Evolutionary conservation across 2,888 invertebrate species (phyloP).

Genomic region (Branchinecta sandiegonensis): DNA sequence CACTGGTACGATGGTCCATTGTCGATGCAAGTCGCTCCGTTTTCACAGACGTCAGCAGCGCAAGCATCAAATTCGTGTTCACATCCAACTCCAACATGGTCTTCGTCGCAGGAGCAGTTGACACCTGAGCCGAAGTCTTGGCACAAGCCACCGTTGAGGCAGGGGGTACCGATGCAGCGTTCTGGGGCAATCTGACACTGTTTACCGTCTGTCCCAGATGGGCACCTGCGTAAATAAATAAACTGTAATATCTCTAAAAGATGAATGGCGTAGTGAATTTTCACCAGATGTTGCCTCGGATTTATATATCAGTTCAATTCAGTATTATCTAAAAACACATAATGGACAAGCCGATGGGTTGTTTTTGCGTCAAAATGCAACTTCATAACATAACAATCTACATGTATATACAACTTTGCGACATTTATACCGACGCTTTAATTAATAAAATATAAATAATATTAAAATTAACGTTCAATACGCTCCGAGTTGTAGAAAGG

Average conservation of each 20-base stretch:
- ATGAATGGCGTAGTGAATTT: no score
- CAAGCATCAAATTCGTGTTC: slow-evolving; percentile 89
- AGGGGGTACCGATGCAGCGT: slow-evolving; percentile 79
- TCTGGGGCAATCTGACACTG: slow-evolving; percentile 94
- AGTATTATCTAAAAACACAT: no score
- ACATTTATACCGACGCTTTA: no score
- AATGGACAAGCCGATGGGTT: no score
- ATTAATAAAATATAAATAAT: no score
- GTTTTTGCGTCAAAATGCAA: no score
- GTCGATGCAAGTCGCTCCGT: slow-evolving; percentile 81
- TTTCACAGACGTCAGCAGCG: slow-evolving; percentile 72
- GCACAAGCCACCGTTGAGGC: slow-evolving; percentile 90
- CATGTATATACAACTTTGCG: no score
- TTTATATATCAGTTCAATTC: no score
- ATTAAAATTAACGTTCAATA: no score
- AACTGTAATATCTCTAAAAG: slow-evolving; percentile 16
- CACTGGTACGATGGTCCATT: slow-evolving; percentile 72
- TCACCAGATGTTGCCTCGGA: no score
- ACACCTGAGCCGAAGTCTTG: slow-evolving; percentile 89
- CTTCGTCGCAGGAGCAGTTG: slow-evolving; percentile 78
- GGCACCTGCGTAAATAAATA: slow-evolving; percentile 45
- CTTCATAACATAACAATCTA: no score
- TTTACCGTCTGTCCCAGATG: slow-evolving; percentile 89
- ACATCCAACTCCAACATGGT: slow-evolving; percentile 74
- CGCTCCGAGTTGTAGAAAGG: no score